Conservation (phyloP, 2,113 vertebrate genomes). For the Petrocephalus zakoni region DNA sequence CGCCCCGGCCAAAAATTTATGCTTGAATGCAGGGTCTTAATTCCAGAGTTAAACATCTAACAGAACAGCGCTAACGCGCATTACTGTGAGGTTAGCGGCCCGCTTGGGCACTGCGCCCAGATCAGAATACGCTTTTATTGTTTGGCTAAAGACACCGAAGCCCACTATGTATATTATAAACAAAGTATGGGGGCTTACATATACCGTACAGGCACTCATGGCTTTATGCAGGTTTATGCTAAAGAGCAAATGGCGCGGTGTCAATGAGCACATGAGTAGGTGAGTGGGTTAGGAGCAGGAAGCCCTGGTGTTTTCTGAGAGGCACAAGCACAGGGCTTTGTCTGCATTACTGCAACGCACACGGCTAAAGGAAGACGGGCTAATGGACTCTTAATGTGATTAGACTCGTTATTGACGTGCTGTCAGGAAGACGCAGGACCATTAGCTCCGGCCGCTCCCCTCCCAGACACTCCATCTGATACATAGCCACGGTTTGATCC, state of each 20-base stretch:
- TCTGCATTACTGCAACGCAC: slow-evolving; percentile 68
- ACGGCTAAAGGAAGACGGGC: slow-evolving; percentile 77
- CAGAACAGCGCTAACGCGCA: not conserved
- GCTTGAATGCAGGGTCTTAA: not conserved
- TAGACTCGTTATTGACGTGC: slow-evolving; percentile 98
- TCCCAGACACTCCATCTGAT: slow-evolving; percentile 71
- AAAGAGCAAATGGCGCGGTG: not conserved
- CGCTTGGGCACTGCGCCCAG: not conserved
- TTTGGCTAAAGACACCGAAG: not conserved
- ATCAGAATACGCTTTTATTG: not conserved
- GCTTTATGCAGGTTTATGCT: not conserved
- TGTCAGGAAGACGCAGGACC: slow-evolving; percentile 95
- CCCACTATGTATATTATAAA: not conserved
- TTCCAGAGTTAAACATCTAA: not conserved
- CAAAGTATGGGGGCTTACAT: not conserved
- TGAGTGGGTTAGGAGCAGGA: not conserved
- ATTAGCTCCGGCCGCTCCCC: slow-evolving; percentile 80
- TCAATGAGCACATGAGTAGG: not conserved
- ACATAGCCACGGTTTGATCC: slow-evolving; percentile 69
- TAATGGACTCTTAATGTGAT: slow-evolving; percentile 99
- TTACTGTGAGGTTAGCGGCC: not conserved
- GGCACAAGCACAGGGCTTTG: slow-evolving; percentile 41
- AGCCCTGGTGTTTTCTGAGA: not conserved
- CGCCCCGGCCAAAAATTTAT: not conserved
- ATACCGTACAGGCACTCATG: not conserved